These are phyloP conservation scores for Pseudolaguvia tuberculata DNA, from an alignment of 2,113 vertebrate genomes.

Conservation along the genomic window DNA sequence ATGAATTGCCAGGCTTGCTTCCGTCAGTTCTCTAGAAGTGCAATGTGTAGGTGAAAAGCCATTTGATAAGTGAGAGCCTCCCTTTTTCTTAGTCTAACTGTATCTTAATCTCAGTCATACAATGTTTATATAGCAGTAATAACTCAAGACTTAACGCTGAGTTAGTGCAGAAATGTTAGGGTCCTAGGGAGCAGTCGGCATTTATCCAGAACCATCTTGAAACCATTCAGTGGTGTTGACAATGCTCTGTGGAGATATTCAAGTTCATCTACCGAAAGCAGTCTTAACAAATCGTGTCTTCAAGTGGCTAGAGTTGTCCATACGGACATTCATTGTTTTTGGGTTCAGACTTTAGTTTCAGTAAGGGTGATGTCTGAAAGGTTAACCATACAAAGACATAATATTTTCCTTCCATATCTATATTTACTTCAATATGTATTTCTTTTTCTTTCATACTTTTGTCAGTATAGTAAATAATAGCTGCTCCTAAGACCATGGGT, in stretches of 20 bases:
- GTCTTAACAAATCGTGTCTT: neutral
- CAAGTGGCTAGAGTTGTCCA: neutral
- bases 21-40: neutral
- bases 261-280: neutral
- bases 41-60: constrained; percentile 6
- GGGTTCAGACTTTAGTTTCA: neutral
- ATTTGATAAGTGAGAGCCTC: neutral
- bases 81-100: neutral
- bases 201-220: neutral
- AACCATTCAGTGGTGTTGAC: neutral
- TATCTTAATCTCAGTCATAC: neutral
- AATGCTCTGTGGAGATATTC: neutral
- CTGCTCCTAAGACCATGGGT: too few relatives aligned
- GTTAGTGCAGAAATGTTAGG: too few relatives aligned
- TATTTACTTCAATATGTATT: neutral
- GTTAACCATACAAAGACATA: neutral
- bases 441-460: too few relatives aligned
- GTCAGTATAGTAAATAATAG: neutral
- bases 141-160: neutral
- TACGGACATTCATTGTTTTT: too few relatives aligned
- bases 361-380: neutral
- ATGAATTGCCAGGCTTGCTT: constrained; percentile 24
- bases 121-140: too few relatives aligned
- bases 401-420: too few relatives aligned
- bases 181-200: neutral